Percentiles rank a stretch among this genome's conserved stretches.
phyloP scores from a whole-genome alignment of 2,888 invertebrate species.

The Trissolcus brochymenae region DNA sequence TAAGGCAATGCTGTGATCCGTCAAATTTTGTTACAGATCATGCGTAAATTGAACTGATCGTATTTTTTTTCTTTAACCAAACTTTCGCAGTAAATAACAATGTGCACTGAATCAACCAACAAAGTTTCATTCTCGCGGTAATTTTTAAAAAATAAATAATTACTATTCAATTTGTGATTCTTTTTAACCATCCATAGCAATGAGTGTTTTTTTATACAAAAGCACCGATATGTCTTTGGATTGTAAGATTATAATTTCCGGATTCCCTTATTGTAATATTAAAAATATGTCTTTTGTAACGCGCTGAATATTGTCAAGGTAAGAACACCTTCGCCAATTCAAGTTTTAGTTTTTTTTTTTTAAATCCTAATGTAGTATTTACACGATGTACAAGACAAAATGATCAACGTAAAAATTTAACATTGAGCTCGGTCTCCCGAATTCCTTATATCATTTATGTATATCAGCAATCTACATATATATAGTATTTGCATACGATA shows the following conservation, averaged over 20 bases:
- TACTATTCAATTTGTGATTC: constrained; percentile 3
- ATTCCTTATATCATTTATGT: constrained; percentile 37
- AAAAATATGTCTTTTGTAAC: constrained; percentile 41
- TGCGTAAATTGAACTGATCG: too few relatives aligned
- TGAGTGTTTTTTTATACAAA: constrained; percentile 13
- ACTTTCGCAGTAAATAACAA: neutral
- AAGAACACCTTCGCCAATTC: constrained; percentile 24
- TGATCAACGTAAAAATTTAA: constrained; percentile 15
- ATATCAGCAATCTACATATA: constrained; percentile 41
- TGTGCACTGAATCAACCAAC: neutral
- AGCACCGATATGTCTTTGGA: constrained; percentile 54
- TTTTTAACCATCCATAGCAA: neutral
- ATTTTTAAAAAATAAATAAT: constrained; percentile 3
- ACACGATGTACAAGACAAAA: constrained; percentile 32
- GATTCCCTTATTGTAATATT: constrained; percentile 1
- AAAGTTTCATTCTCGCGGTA: too few relatives aligned
- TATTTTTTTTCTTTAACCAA: neutral
- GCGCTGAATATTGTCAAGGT: constrained; percentile 45
- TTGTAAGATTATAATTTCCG: constrained; percentile 17
- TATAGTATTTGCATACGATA: constrained; percentile 19
- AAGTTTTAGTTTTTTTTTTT: neutral
- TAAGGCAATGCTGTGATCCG: constrained; percentile 50
- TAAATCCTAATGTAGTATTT: constrained; percentile 20
- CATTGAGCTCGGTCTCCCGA: constrained; percentile 44
- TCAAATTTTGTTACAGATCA: neutral